phyloP scores from a whole-genome alignment of 2,888 invertebrate species.

The Dynastes maya region DNA sequence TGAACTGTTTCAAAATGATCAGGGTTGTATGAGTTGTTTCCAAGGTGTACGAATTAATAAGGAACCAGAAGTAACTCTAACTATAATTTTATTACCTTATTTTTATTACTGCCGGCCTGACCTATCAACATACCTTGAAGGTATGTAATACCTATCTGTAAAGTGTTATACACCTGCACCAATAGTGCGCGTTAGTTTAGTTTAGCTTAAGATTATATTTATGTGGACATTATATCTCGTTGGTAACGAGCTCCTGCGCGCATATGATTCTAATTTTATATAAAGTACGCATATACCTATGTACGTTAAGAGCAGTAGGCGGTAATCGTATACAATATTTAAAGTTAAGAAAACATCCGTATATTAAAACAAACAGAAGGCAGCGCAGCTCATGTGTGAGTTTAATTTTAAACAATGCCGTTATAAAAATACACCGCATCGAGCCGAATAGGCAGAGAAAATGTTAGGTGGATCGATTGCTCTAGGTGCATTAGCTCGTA shows the following conservation, averaged over 20 bases:
- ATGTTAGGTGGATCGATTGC: neutral
- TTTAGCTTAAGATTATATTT: neutral
- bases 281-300: conserved; percentile 1
- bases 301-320: conserved; percentile 18
- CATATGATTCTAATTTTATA: neutral
- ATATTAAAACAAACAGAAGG: conserved; percentile 41
- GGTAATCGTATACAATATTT: conserved; percentile 20
- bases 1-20: no score
- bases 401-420: conserved; percentile 45
- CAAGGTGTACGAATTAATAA: no score
- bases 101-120: no score
- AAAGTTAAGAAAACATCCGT: conserved; percentile 38
- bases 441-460: conserved; percentile 21
- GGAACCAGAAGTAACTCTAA: no score
- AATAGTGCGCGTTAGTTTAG: no score
- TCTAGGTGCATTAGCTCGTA: conserved; percentile 15
- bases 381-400: conserved; percentile 14
- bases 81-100: no score
- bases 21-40: no score
- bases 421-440: conserved; percentile 40
- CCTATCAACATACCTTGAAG: no score
- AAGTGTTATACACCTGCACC: no score
- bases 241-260: neutral
- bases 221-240: neutral
- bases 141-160: no score